Evolutionary conservation across 2,888 invertebrate species (phyloP).

Genomic region (Micropterix aruncella): DNA sequence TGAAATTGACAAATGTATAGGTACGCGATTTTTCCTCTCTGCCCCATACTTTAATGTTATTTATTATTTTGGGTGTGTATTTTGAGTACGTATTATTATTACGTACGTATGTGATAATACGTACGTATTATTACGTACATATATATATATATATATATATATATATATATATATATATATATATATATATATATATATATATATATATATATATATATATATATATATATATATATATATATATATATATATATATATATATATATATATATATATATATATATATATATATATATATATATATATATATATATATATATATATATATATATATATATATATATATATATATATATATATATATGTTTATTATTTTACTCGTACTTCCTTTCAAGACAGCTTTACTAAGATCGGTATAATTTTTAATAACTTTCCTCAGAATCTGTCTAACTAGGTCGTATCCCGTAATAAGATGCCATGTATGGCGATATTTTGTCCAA

Average conservation of each 20-base stretch:
- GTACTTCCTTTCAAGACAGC: too few relatives aligned
- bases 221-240: conserved; percentile 5
- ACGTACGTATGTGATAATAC: too few relatives aligned
- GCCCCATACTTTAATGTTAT: too few relatives aligned
- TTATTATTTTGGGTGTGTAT: too few relatives aligned
- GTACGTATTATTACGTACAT: background rate
- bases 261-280: conserved; percentile 8
- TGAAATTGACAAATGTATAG: too few relatives aligned
- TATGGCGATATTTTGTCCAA: too few relatives aligned
- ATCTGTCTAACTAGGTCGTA: too few relatives aligned
- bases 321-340: conserved; percentile 7
- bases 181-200: conserved; percentile 7
- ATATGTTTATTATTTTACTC: background rate
- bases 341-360: conserved; percentile 1
- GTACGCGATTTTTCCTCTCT: too few relatives aligned
- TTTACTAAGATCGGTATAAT: too few relatives aligned
- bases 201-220: conserved; percentile 7
- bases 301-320: conserved; percentile 8
- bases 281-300: conserved; percentile 8
- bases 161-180: conserved; percentile 5
- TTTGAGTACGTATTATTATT: too few relatives aligned
- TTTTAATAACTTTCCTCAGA: too few relatives aligned
- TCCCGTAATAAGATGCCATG: too few relatives aligned
- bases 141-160: conserved; percentile 1
- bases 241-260: conserved; percentile 5